These are phyloP conservation scores for Drosophila guanche DNA, from an alignment of 1,140 invertebrate species.

Conservation along the genomic window DNA sequence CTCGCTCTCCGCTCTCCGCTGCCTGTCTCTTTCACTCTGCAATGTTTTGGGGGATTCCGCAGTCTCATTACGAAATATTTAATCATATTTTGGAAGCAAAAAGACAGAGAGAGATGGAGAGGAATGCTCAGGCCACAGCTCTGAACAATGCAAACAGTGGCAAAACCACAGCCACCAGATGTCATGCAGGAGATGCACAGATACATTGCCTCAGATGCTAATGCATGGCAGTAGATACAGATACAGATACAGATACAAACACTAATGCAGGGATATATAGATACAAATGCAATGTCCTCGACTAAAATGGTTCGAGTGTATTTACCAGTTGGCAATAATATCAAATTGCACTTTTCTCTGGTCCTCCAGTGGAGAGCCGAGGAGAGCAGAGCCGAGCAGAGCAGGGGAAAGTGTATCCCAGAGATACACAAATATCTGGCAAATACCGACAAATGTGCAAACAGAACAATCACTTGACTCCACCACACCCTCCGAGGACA, in stretches of 20 bases:
- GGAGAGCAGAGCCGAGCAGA: neutral
- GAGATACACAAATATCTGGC: conserved; percentile 75
- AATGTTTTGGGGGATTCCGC: conserved; percentile 37
- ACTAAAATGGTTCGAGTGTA: conserved; percentile 60
- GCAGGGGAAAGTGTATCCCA: conserved; percentile 23
- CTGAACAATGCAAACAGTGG: conserved; percentile 58
- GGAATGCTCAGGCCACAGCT: conserved; percentile 45
- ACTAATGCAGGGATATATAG: neutral
- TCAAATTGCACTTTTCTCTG: conserved; percentile 77
- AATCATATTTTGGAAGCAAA: conserved; percentile 63
- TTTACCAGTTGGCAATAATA: conserved; percentile 80
- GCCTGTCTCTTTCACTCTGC: conserved; percentile 1
- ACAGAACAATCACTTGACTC: conserved; percentile 27
- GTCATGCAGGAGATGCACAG: conserved; percentile 26
- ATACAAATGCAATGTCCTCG: conserved; percentile 28
- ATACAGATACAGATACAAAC: conserved; percentile 12
- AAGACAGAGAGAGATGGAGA: neutral
- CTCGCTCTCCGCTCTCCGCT: neutral
- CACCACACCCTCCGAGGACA: conserved; percentile 7
- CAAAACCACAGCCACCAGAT: conserved; percentile 66
- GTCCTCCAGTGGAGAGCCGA: conserved; percentile 10
- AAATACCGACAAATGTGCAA: conserved; percentile 81
- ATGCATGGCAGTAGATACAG: conserved; percentile 21
- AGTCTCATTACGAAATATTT: conserved; percentile 80
- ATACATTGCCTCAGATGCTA: conserved; percentile 13